phyloP scores from a whole-genome alignment of 2,113 vertebrate genomes.

The Hemichromis elongatus region DNA sequence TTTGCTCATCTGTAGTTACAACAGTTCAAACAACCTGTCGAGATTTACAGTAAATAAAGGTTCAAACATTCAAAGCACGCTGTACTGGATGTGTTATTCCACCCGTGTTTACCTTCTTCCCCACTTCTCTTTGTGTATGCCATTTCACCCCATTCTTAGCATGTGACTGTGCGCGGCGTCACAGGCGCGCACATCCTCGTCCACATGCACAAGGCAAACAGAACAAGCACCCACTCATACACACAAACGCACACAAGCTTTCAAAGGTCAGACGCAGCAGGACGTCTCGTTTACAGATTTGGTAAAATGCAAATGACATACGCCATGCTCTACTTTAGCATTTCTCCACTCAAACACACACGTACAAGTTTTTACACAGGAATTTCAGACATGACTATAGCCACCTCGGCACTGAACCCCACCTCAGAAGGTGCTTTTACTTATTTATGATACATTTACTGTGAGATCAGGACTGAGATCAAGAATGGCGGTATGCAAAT shows the following conservation, averaged over 20 bases:
- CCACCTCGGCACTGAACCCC: background rate
- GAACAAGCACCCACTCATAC: background rate
- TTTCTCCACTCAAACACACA: background rate
- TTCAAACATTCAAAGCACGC: background rate
- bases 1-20: background rate
- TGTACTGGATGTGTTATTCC: background rate
- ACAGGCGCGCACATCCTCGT: background rate
- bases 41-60: background rate
- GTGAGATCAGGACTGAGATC: background rate
- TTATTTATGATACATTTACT: too few species aligned
- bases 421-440: background rate
- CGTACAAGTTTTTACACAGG: background rate
- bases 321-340: background rate
- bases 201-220: background rate
- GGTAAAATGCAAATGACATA: background rate
- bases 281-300: background rate
- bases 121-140: accelerated
- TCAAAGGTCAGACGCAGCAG: background rate
- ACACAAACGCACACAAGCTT: background rate
- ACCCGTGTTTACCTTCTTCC: background rate
- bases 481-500: background rate
- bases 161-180: background rate
- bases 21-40: background rate
- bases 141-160: background rate
- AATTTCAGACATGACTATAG: background rate